A percentile compares a stretch with the other conserved stretches of the same genome.
phyloP scores from a whole-genome alignment of 2,113 vertebrate species.

The Nerophis ophidion region DNA sequence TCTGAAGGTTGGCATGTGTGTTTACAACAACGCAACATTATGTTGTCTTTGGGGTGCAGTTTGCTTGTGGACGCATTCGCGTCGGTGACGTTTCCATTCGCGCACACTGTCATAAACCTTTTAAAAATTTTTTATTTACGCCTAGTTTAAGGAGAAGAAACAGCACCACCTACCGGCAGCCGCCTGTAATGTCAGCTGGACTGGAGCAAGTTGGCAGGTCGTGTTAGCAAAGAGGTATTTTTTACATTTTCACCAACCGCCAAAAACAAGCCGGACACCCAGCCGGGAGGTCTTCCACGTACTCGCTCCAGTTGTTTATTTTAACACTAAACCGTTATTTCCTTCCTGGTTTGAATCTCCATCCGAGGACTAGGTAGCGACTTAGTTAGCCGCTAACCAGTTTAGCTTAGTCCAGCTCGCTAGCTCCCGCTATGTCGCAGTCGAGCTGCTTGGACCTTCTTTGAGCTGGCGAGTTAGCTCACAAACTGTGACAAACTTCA shows the following conservation, averaged over 20 bases:
- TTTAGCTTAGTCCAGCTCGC: slow-evolving; percentile 13
- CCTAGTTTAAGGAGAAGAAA: slow-evolving; percentile 1
- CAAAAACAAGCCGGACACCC: neutral
- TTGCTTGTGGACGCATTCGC: neutral
- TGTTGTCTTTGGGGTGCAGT: neutral
- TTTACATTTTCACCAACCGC: slow-evolving; percentile 13
- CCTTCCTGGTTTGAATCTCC: too few relatives aligned
- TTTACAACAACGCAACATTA: neutral
- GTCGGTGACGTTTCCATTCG: too few relatives aligned
- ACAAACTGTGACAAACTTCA: slow-evolving; percentile 2
- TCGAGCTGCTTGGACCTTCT: slow-evolving; percentile 26
- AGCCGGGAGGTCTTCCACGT: too few relatives aligned
- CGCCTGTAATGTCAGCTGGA: slow-evolving; percentile 17
- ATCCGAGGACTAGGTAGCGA: neutral
- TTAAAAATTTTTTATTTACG: too few relatives aligned
- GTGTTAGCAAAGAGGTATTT: slow-evolving; percentile 18
- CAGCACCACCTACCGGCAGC: slow-evolving; percentile 44
- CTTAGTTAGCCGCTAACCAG: slow-evolving; percentile 21
- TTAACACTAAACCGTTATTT: neutral
- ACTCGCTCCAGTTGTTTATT: neutral
- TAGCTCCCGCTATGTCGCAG: slow-evolving; percentile 49
- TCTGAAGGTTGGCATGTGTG: neutral
- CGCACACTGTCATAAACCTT: too few relatives aligned
- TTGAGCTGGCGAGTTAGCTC: slow-evolving; percentile 32
- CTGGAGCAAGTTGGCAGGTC: slow-evolving; percentile 58